These are phyloP conservation scores for Barypeithes pellucidus DNA, from an alignment of 2,888 invertebrate species.

Conservation along the genomic window DNA sequence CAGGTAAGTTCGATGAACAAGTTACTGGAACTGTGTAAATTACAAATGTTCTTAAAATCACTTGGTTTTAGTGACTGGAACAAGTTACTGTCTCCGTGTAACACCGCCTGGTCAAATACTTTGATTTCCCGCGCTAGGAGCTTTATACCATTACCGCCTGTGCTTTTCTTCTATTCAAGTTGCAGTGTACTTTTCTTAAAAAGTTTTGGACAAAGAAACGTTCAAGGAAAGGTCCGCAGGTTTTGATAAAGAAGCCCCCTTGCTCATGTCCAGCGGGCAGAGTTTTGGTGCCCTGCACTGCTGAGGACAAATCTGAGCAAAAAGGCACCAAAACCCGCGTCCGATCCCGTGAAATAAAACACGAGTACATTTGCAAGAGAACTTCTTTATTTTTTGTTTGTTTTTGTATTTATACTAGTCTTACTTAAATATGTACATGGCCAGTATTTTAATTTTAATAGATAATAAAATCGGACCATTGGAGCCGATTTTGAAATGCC, in stretches of 20 bases:
- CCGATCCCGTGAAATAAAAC: constrained; percentile 69
- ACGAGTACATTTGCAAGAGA: constrained; percentile 69
- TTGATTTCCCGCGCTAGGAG: too few species aligned
- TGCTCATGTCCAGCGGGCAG: constrained; percentile 71
- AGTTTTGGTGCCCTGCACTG: constrained; percentile 70
- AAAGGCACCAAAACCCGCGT: constrained; percentile 76
- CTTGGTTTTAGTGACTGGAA: too few species aligned
- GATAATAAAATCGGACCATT: constrained; percentile 25
- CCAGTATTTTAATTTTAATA: constrained; percentile 30
- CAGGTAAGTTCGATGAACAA: too few species aligned
- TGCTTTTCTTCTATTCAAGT: too few species aligned
- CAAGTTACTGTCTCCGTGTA: too few species aligned
- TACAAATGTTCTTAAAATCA: too few species aligned
- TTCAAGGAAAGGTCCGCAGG: constrained; percentile 64
- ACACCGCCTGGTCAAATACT: too few species aligned
- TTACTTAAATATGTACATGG: constrained; percentile 51
- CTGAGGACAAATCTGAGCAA: constrained; percentile 70
- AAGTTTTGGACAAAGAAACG: constrained; percentile 25
- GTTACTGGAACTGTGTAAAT: too few species aligned
- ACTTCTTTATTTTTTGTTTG: constrained; percentile 67
- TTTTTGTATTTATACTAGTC: constrained; percentile 43
- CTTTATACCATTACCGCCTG: too few species aligned
- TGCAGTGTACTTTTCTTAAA: neutral
- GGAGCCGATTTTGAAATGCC: constrained; percentile 24
- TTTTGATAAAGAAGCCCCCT: constrained; percentile 69